Conservation (phyloP, 2,888 invertebrate species). For the Pristionchus entomophagus region DNA sequence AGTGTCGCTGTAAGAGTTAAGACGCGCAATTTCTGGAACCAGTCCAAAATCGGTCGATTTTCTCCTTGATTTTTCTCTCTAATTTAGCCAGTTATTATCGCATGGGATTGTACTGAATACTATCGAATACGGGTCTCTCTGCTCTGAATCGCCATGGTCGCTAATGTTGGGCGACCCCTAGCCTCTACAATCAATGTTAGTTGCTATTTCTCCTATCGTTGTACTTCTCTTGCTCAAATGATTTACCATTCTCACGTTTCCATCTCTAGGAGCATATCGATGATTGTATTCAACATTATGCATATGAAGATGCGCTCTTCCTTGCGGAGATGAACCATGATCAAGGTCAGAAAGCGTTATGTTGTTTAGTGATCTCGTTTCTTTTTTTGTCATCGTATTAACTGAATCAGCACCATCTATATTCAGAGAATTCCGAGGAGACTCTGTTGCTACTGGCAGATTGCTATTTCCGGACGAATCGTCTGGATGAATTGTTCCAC, state of each 20-base stretch:
- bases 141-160: slow-evolving; percentile 20
- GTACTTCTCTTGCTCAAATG: not conserved
- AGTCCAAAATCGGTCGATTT: slow-evolving; percentile 11
- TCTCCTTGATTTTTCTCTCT: not conserved
- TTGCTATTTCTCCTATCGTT: not conserved
- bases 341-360: slow-evolving; percentile 78
- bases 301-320: slow-evolving; percentile 95
- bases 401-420: too few species aligned
- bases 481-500: slow-evolving; percentile 53
- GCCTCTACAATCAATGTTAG: not conserved
- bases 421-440: slow-evolving; percentile 52
- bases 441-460: slow-evolving; percentile 49
- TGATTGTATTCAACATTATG: slow-evolving; percentile 89
- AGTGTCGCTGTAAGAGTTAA: not conserved
- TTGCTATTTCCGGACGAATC: slow-evolving; percentile 47
- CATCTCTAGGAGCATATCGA: slow-evolving; percentile 60
- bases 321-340: slow-evolving; percentile 84
- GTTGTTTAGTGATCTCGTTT: too few species aligned
- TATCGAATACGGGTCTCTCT: not conserved
- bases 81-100: not conserved
- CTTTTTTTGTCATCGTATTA: too few species aligned
- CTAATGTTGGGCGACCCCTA: not conserved
- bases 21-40: not conserved
- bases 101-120: slow-evolving; percentile 6
- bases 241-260: not conserved